These are phyloP conservation scores for Ceyx melanurus DNA, from an alignment of 2,113 vertebrate species.

Conservation along the genomic window DNA sequence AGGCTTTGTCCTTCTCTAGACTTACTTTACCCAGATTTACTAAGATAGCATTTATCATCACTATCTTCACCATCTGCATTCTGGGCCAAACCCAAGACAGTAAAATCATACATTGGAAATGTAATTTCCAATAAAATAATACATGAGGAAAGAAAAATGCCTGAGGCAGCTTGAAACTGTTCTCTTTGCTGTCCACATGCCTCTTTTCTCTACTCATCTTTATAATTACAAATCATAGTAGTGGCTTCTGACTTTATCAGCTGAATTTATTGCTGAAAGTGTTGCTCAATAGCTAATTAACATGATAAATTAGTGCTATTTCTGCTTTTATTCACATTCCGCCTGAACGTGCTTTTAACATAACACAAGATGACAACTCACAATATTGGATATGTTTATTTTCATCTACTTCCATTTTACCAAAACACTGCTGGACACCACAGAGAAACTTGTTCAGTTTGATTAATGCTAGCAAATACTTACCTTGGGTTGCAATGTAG, in stretches of 20 bases:
- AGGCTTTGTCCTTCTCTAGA: background rate
- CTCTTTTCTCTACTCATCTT: slow-evolving; percentile 16
- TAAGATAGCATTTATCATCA: background rate
- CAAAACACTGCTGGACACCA: background rate
- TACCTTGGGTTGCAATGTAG: slow-evolving; percentile 99
- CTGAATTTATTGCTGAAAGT: background rate
- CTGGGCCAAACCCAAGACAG: background rate
- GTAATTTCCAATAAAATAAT: background rate
- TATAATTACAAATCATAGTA: background rate
- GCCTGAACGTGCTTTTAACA: background rate
- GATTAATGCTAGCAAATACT: slow-evolving; percentile 42
- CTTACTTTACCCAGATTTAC: background rate
- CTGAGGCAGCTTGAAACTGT: background rate
- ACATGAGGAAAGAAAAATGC: background rate
- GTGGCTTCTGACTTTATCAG: slow-evolving; percentile 1
- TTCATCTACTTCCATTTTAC: background rate
- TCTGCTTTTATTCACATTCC: slow-evolving; percentile 11
- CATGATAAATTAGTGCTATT: slow-evolving; percentile 6
- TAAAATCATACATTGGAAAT: background rate
- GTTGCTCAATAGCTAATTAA: slow-evolving; percentile 29
- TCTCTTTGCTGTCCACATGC: background rate
- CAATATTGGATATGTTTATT: background rate
- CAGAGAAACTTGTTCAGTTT: background rate
- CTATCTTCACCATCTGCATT: background rate
- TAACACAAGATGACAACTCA: background rate